Evolutionary conservation across 2,888 invertebrate genomes (phyloP), one percentile per base, ranked within the genome.

Genomic region (Phorcus lineatus): DNA sequence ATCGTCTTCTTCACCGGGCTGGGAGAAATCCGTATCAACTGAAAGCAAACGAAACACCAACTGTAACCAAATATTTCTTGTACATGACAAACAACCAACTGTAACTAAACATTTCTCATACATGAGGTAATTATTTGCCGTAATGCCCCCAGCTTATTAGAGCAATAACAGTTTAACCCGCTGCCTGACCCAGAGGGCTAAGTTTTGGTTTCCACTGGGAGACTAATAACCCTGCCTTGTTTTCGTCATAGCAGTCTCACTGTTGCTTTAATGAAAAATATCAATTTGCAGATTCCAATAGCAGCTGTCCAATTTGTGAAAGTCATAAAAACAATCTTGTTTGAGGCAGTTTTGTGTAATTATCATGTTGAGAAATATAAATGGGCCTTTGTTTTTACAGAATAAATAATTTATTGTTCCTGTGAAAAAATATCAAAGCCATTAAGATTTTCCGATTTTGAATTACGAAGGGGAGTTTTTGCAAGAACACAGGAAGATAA

Each of bases 341-440:
- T 62, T 24, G 28, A 62, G 62, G 62, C 62, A 62, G 62, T 62
- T 62, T 62, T 62, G 62, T 28, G 28, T 62, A 62, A 62, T 62
- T 62, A 62, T 62, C 62, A 62, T 62, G 62, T 62, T 24, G 62
- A 62, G 62, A 62, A 62, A 62, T 62, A 62, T 62, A 62, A 62
- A 62, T 62, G 62, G 62, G 62, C 62, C 62, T 62, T 62, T 62
- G 62, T 62, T 62, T 62, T 62, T 62, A 24, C 62, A 62, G 62
- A 24, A 24, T 62, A 62, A 62, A 62, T 62, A 28, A 62, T 62
- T 62, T 62, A 62, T 62, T 62, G 62, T 62, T 62, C 28, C 4
- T 24, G 28, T 62, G 62, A 62, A 62, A 62, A 62, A 62, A 62
- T 62, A 62, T 28, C 24, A 62, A 62, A 62, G 62, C 62, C 62